Evolutionary conservation across 64 coral and sea anemone genomes (phyloP), one percentile per base, ranked within the genome.

Genomic region (Hydrozoanthus tunicans): DNA sequence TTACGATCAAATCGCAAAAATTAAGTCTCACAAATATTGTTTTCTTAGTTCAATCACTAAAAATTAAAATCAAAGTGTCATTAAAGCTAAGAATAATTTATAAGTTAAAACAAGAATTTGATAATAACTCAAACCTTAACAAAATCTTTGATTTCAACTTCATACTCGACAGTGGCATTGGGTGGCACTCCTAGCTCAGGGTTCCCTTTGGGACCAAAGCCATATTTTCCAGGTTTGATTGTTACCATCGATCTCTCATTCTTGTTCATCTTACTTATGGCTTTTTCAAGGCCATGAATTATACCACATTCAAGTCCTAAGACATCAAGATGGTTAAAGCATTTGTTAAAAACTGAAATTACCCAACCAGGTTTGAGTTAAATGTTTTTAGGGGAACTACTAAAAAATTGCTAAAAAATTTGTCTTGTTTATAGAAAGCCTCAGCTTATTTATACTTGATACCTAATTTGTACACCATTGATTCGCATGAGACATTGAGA

Each of bases 91-190:
- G 32, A 43, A 43, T 43, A 43, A 43, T 20, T 20, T 20, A 20
- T 43, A 43, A 43, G 32, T 43, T 43, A 43, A 43, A 43, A 43
- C 32, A 43, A 43, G 2, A 73, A 56, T 72, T 53, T 70, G 15
- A 20, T 4, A 6, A 77, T 43, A 1, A 43, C 32, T 43, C 93
- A 78, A 54, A 96, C 95, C 89, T 96, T 96, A 58, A 93, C 92
- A 93, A 96, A 91, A 64, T 91, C 90, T 64, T 93, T 96, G 23
- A 96, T 72, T 58, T 93, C 92, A 77, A 96, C 75, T 53, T 90
- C 73, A 66, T 90, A 78, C 58, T 90, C 77, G 51, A 90, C 20
- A 9, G 53, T 66, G 27, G 62, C 89, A 55, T 58, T 63, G 23
- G 77, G 77, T 24, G 77, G 73, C 58, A 96, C 65, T 15, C 77